Evolutionary conservation across 2,888 invertebrate genomes (phyloP).

Genomic region (Ernsta delagoae): DNA sequence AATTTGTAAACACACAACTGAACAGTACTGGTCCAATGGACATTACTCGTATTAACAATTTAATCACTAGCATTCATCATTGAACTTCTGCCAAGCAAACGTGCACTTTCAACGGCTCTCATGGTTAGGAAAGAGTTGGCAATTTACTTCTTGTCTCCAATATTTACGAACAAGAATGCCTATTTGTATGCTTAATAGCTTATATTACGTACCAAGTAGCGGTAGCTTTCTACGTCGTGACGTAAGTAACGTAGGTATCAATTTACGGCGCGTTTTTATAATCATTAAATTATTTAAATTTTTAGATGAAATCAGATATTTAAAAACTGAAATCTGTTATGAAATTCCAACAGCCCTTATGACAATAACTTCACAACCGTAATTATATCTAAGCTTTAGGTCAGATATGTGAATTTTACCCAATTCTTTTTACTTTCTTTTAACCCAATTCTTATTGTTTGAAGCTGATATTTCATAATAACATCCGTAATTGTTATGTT

Average conservation of each 20-base stretch:
- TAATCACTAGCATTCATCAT: constrained; percentile 25
- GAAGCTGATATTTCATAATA: too few species aligned
- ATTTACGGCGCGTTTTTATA: background rate
- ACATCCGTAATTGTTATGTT: too few species aligned
- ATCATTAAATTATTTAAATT: background rate
- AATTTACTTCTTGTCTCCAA: constrained; percentile 32
- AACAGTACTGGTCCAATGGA: background rate
- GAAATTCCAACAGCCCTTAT: too few species aligned
- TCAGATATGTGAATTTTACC: too few species aligned
- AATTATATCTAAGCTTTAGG: too few species aligned
- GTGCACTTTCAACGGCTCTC: constrained; percentile 18
- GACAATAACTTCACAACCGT: too few species aligned
- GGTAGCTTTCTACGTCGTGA: background rate
- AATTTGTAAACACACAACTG: too few species aligned
- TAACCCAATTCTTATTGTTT: too few species aligned
- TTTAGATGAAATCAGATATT: too few species aligned
- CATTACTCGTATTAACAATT: constrained; percentile 10
- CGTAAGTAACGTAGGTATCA: background rate
- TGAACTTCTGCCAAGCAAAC: constrained; percentile 34
- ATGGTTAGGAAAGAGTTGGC: constrained; percentile 32
- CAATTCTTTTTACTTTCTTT: too few species aligned
- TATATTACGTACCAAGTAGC: background rate
- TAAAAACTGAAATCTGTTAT: too few species aligned
- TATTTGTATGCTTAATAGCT: constrained; percentile 27
- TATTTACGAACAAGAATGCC: constrained; percentile 17